Percentiles rank a stretch among this genome's conserved stretches.
phyloP scores from a whole-genome alignment of 2,797 vertebrate genomes.

The Pterois miles region DNA sequence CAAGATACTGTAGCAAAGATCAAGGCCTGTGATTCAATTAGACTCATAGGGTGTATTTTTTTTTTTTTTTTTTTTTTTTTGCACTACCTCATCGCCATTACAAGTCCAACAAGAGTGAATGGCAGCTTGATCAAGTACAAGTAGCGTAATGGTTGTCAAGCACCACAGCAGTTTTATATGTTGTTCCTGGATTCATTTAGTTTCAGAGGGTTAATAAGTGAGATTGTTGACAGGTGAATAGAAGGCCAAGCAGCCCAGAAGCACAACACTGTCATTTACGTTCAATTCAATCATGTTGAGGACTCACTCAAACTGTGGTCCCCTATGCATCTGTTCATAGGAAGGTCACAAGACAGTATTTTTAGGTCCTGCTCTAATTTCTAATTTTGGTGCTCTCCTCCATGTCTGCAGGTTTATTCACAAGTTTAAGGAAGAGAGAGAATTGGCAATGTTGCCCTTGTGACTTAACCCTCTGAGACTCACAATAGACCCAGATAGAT shows the following conservation, averaged over 20 bases:
- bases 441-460: background rate
- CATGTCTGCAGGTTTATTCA: slow-evolving; percentile 11
- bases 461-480: background rate
- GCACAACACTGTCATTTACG: slow-evolving; percentile 12
- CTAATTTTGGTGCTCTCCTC: background rate
- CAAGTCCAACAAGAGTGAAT: slow-evolving; percentile 38
- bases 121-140: slow-evolving; percentile 32
- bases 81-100: slow-evolving; percentile 75
- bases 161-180: slow-evolving; percentile 36
- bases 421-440: background rate
- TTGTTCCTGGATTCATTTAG: background rate
- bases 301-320: slow-evolving; percentile 15
- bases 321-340: slow-evolving; percentile 37
- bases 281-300: background rate
- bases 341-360: background rate
- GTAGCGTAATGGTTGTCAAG: slow-evolving; percentile 25
- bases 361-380: background rate
- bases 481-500: too few species aligned
- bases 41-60: slow-evolving; percentile 38
- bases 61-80: slow-evolving; percentile 30
- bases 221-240: background rate
- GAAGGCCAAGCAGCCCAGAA: slow-evolving; percentile 17
- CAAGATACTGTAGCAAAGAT: slow-evolving; percentile 79
- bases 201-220: background rate
- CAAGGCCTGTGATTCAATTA: slow-evolving; percentile 67